Evolutionary conservation across 2,797 vertebrate species (phyloP).

Genomic region (Kryptopterus vitreolus): DNA sequence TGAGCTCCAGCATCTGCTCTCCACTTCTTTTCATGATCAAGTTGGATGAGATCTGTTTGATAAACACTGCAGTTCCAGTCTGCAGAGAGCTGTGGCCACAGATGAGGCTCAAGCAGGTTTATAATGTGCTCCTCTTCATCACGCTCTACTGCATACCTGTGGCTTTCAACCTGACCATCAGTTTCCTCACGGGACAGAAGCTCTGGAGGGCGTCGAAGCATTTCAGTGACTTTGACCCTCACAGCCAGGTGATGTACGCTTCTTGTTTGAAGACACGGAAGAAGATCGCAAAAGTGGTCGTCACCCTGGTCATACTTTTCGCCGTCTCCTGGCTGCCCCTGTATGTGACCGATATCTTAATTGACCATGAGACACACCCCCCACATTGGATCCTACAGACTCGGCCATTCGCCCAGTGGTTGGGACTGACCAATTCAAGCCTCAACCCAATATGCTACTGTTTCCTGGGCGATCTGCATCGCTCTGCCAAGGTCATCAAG

Average conservation of each 20-base stretch:
- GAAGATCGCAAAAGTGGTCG: conserved; percentile 90
- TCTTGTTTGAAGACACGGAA: conserved; percentile 84
- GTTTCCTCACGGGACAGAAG: conserved; percentile 83
- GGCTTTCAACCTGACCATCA: conserved; percentile 87
- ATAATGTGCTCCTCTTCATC: conserved; percentile 88
- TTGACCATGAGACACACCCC: conserved; percentile 78
- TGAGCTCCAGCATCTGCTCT: conserved; percentile 84
- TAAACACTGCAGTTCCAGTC: conserved; percentile 78
- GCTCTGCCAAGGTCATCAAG: conserved; percentile 85
- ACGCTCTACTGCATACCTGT: conserved; percentile 89
- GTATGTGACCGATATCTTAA: conserved; percentile 87
- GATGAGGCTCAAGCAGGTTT: conserved; percentile 84
- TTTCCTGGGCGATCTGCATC: conserved; percentile 87
- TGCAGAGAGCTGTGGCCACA: conserved; percentile 90
- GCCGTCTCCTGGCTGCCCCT: conserved; percentile 86
- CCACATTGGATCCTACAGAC: conserved; percentile 84
- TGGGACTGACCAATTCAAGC: conserved; percentile 91
- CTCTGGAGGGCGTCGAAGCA: conserved; percentile 77
- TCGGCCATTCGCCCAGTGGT: conserved; percentile 88
- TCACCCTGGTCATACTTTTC: conserved; percentile 85
- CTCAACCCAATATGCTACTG: conserved; percentile 94
- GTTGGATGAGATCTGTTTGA: conserved; percentile 78
- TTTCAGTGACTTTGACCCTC: conserved; percentile 75
- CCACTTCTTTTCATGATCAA: conserved; percentile 88
- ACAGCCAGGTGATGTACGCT: conserved; percentile 76